These are phyloP conservation scores for Eptesicus fuscus DNA, from an alignment of 2,113 vertebrate species.

Conservation along the genomic window DNA sequence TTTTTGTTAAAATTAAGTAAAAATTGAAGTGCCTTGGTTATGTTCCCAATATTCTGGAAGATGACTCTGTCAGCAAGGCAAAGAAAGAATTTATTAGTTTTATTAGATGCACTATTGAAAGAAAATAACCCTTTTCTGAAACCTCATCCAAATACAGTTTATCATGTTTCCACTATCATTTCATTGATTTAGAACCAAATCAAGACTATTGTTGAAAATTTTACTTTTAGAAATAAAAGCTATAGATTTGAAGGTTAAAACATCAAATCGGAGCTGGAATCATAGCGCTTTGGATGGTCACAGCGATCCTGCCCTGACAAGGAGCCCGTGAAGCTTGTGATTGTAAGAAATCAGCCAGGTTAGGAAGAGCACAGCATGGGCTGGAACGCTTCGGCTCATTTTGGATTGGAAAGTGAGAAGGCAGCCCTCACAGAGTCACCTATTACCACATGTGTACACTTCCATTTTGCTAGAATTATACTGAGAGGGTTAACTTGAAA, in stretches of 20 bases:
- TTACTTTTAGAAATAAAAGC: constrained; percentile 34
- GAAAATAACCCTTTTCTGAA: constrained; percentile 42
- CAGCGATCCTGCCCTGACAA: not conserved
- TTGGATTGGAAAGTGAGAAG: not conserved
- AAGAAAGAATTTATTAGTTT: constrained; percentile 44
- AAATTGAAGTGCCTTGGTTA: constrained; percentile 35
- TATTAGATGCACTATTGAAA: constrained; percentile 7
- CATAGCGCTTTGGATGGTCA: not conserved
- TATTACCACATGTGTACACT: not conserved
- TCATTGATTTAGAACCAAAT: constrained; percentile 45
- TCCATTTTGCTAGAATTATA: not conserved
- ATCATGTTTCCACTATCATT: not conserved
- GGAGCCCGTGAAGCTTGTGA: not conserved
- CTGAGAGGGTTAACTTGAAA: too few relatives aligned
- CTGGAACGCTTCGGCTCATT: not conserved
- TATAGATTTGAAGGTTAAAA: constrained; percentile 15
- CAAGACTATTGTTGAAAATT: constrained; percentile 18
- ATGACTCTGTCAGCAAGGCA: not conserved
- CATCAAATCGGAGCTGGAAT: not conserved
- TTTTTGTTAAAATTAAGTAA: constrained; percentile 36
- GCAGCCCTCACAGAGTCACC: not conserved
- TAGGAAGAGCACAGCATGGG: not conserved
- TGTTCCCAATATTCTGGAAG: not conserved
- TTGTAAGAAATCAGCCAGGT: not conserved
- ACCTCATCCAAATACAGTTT: not conserved